These are phyloP conservation scores for Chelidonichthys spinosus DNA, from an alignment of 2,797 vertebrate species.

Conservation along the genomic window DNA sequence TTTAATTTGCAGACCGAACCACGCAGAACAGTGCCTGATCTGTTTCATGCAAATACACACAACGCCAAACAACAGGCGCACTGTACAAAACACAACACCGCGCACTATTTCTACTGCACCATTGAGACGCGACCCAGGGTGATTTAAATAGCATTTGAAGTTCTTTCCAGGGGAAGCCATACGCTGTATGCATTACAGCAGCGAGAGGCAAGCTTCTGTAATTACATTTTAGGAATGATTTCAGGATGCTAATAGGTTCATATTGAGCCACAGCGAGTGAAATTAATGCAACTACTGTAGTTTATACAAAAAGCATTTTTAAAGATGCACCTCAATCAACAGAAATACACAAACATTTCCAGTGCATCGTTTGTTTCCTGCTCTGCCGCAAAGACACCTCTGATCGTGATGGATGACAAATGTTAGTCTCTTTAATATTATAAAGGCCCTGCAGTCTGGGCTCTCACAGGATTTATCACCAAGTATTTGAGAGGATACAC, in stretches of 20 bases:
- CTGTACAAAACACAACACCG: constrained; percentile 1
- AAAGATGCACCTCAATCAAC: background rate
- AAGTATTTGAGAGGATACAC: background rate
- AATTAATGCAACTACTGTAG: background rate
- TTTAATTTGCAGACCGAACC: constrained; percentile 26
- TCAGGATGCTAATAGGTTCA: background rate
- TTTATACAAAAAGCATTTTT: background rate
- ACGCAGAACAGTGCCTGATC: background rate
- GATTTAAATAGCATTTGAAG: constrained; percentile 58
- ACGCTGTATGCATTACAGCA: background rate
- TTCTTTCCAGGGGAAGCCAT: constrained; percentile 7
- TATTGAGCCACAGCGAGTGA: background rate
- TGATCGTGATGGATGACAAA: constrained; percentile 1
- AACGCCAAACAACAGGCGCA: background rate
- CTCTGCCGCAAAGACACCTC: constrained; percentile 2
- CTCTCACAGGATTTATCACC: background rate
- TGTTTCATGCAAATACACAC: constrained; percentile 12
- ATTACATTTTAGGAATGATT: background rate
- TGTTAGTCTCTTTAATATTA: background rate
- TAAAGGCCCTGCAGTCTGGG: background rate
- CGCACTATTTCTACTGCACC: background rate
- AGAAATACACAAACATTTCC: background rate
- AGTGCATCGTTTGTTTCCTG: background rate
- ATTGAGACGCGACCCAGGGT: background rate
- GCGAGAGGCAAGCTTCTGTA: background rate